These are phyloP conservation scores for Pica pica DNA, from an alignment of 2,113 vertebrate species.

Conservation along the genomic window DNA sequence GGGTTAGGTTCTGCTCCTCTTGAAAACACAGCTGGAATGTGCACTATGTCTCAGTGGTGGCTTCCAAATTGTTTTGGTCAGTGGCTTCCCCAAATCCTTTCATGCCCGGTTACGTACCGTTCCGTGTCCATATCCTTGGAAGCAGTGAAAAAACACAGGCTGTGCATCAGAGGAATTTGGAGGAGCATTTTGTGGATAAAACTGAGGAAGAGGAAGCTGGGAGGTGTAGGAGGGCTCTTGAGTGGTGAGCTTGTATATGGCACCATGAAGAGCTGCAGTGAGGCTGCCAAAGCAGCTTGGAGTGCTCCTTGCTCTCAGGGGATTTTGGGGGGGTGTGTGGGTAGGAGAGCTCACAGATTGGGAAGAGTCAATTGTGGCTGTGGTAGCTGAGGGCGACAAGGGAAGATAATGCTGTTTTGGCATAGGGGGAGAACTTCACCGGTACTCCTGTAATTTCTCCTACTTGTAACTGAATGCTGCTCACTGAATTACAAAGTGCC, in stretches of 20 bases:
- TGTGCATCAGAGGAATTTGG: neutral
- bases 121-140: neutral
- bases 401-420: neutral
- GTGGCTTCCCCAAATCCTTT: neutral
- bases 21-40: neutral
- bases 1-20: neutral
- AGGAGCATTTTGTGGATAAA: neutral
- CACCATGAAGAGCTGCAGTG: neutral
- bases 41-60: fast-evolving
- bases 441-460: neutral
- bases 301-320: neutral
- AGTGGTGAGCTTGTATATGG: neutral
- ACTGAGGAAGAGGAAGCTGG: neutral
- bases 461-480: neutral
- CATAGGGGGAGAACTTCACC: neutral
- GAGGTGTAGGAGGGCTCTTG: neutral
- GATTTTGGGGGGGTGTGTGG: fast-evolving
- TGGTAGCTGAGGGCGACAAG: neutral
- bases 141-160: neutral
- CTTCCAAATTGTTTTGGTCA: neutral
- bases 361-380: neutral
- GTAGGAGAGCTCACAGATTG: neutral
- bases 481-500: neutral
- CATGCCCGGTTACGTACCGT: neutral
- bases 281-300: neutral